Evolutionary conservation across 2,113 vertebrate species (phyloP).

Genomic region (Apus apus): DNA sequence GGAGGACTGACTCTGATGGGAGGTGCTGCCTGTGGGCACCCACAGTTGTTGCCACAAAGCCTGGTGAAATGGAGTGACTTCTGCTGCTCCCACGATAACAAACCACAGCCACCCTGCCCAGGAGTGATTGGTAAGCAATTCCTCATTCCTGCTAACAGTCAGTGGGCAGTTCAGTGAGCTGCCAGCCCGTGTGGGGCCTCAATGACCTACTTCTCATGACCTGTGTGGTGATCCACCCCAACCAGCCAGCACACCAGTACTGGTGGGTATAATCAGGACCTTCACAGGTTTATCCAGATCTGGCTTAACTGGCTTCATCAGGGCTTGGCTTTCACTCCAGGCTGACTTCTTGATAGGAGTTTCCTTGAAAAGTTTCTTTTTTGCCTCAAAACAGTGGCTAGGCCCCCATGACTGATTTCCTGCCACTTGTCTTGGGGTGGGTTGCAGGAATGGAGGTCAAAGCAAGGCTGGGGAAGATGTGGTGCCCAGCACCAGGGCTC

Average conservation of each 20-base stretch:
- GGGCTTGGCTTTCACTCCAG: background rate
- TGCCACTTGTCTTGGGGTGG: background rate
- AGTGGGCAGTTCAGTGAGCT: background rate
- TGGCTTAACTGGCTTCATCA: background rate
- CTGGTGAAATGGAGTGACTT: background rate
- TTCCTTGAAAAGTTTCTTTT: background rate
- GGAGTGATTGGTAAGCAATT: background rate
- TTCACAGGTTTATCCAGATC: slow-evolving; percentile 29
- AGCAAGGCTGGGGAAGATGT: background rate
- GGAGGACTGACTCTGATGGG: background rate
- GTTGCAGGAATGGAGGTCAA: background rate
- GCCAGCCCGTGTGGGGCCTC: background rate
- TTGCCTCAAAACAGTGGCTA: background rate
- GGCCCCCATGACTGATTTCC: background rate
- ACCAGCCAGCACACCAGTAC: background rate
- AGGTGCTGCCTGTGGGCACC: background rate
- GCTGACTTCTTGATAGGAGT: background rate
- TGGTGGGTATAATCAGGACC: background rate
- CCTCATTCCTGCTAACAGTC: background rate
- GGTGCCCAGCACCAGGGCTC: background rate
- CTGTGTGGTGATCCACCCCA: background rate
- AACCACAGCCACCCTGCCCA: accelerated
- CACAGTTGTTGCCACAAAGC: background rate
- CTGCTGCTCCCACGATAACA: background rate
- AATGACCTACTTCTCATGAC: slow-evolving; percentile 45